A percentile compares a stretch with the other conserved stretches of the same genome.
phyloP scores from a whole-genome alignment of 2,888 invertebrate genomes.

The Hydropsyche betteni region DNA sequence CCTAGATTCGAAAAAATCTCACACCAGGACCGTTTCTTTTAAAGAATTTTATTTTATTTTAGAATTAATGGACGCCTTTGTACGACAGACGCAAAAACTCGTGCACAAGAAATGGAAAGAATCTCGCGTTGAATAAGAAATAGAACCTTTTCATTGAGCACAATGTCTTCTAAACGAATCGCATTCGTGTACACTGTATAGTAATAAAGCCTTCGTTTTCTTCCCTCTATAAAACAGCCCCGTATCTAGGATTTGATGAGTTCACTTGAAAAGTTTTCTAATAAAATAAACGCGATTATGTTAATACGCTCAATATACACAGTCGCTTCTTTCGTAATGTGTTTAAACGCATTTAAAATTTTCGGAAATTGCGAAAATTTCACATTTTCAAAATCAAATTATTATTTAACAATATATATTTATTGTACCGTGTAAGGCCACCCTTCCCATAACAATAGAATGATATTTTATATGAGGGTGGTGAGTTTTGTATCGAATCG shows the following conservation, averaged over 20 bases:
- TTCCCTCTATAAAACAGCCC: not conserved
- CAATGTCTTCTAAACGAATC: slow-evolving; percentile 37
- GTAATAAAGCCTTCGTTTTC: slow-evolving; percentile 13
- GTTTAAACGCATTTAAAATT: no score
- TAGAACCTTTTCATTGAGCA: slow-evolving; percentile 29
- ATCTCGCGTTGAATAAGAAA: slow-evolving; percentile 46
- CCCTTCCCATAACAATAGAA: no score
- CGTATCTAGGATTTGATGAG: slow-evolving; percentile 35
- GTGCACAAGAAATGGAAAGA: slow-evolving; percentile 36
- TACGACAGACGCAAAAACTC: slow-evolving; percentile 25
- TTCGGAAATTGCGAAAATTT: no score
- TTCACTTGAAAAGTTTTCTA: slow-evolving; percentile 39
- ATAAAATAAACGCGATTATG: slow-evolving; percentile 37
- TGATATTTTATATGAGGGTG: no score
- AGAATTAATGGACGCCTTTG: slow-evolving; percentile 37
- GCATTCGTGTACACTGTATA: not conserved
- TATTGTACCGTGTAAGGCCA: no score
- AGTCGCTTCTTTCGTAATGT: no score
- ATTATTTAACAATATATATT: no score
- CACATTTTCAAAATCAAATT: no score
- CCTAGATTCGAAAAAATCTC: not conserved
- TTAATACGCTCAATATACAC: not conserved
- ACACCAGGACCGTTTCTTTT: not conserved
- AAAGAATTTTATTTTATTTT: no score
- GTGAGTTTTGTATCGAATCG: slow-evolving; percentile 19